A percentile compares a stretch with the other conserved stretches of the same genome.
Conservation (phyloP, 2,113 vertebrate species). For the Nothocercus julius region DNA sequence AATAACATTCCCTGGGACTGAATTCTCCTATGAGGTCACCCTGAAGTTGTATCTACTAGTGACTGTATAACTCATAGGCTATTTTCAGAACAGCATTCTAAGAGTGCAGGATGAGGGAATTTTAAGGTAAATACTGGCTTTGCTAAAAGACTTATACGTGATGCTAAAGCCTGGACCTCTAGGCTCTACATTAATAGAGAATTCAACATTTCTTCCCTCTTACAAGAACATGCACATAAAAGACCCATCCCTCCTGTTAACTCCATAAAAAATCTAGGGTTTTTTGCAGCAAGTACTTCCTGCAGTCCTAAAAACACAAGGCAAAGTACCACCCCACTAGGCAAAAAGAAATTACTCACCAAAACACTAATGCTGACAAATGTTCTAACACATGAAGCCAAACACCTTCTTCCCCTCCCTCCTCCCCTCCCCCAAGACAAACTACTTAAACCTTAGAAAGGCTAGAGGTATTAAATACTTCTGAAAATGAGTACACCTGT, state of each 20-base stretch:
- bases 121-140: background rate
- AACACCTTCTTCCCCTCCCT: too few species aligned
- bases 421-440: too few species aligned
- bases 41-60: background rate
- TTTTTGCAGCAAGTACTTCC: background rate
- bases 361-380: background rate
- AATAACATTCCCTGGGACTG: background rate
- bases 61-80: background rate
- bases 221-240: background rate
- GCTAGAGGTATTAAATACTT: background rate
- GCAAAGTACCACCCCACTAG: background rate
- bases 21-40: background rate
- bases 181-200: background rate
- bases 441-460: background rate
- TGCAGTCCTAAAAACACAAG: background rate
- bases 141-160: background rate
- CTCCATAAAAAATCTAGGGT: accelerated
- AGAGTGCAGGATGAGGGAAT: accelerated
- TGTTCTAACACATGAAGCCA: accelerated
- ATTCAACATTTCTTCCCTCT: background rate
- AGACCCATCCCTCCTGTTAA: background rate
- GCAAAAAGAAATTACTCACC: background rate
- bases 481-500: background rate
- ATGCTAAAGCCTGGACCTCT: background rate
- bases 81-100: background rate